A percentile compares a stretch with the other conserved stretches of the same genome.
These are phyloP conservation scores for Idris sp. DNA, from an alignment of 1,140 invertebrate genomes.

Conservation along the genomic window DNA sequence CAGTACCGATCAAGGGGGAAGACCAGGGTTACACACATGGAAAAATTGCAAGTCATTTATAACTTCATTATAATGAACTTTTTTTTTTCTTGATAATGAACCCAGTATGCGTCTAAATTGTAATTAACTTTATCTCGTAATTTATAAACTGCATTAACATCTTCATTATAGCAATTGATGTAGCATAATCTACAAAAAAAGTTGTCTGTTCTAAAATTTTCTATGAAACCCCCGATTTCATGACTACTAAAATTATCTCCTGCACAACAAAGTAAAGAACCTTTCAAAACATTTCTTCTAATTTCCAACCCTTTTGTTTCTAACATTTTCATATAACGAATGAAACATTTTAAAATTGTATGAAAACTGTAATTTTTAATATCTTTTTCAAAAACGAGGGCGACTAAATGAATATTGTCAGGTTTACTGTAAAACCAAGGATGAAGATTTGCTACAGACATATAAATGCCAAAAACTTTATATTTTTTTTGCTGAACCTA, in stretches of 20 bases:
- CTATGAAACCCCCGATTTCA: conserved; percentile 55
- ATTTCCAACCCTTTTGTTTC: conserved; percentile 32
- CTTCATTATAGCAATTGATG: conserved; percentile 26
- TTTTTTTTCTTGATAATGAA: conserved; percentile 30
- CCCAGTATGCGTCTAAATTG: conserved; percentile 1
- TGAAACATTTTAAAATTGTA: conserved; percentile 32
- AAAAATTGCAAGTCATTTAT: conserved; percentile 48
- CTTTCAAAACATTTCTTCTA: conserved; percentile 32
- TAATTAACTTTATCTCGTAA: conserved; percentile 12
- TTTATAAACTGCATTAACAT: conserved; percentile 16
- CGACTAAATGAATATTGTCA: conserved; percentile 30
- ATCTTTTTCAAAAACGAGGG: conserved; percentile 26
- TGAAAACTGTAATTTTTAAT: conserved; percentile 32
- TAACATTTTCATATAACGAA: conserved; percentile 29
- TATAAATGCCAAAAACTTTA: conserved; percentile 36
- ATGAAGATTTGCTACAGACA: conserved; percentile 41
- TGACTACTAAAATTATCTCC: conserved; percentile 63
- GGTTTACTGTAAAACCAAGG: conserved; percentile 29
- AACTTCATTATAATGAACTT: conserved; percentile 23
- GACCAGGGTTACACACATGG: conserved; percentile 40
- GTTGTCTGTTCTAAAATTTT: conserved; percentile 49
- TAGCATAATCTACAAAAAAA: conserved; percentile 62
- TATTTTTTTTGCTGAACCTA: conserved; percentile 13
- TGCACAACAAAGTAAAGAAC: conserved; percentile 34
- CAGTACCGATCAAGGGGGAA: conserved; percentile 25